Conservation (phyloP, 2,888 invertebrate species). For the Mimachlamys varia region DNA sequence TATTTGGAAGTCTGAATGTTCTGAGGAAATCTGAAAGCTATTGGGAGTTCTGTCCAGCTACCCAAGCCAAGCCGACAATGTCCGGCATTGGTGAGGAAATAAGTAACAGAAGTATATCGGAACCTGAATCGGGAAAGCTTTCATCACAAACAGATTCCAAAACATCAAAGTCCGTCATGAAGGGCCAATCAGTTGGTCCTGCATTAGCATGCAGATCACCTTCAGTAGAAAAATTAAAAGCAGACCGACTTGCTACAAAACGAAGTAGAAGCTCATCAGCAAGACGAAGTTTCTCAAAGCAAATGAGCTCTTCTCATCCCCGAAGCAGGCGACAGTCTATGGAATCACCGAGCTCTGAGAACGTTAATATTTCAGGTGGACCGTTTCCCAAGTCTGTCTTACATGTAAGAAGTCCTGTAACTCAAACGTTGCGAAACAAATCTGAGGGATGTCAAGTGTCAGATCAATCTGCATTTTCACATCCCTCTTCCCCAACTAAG, state of each 20-base stretch:
- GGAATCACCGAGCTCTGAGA: background rate
- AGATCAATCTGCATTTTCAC: background rate
- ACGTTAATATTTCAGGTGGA: background rate
- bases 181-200: background rate
- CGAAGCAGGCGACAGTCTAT: background rate
- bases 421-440: background rate
- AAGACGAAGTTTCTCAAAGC: constrained; percentile 6
- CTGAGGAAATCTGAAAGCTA: constrained; percentile 31
- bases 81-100: background rate
- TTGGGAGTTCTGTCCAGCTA: constrained; percentile 39
- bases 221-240: background rate
- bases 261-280: background rate
- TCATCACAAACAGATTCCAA: background rate
- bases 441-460: background rate
- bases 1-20: constrained; percentile 39
- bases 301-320: background rate
- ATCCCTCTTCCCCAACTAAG: background rate
- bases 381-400: background rate
- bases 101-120: background rate
- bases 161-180: background rate
- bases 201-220: background rate
- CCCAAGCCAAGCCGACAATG: background rate
- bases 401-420: background rate
- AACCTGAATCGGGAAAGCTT: background rate
- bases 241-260: background rate